Percentiles rank a stretch among this genome's conserved stretches.
phyloP scores from a whole-genome alignment of 37 sponge, comb jelly and placozoan species.

The Tethya wilhelma region DNA sequence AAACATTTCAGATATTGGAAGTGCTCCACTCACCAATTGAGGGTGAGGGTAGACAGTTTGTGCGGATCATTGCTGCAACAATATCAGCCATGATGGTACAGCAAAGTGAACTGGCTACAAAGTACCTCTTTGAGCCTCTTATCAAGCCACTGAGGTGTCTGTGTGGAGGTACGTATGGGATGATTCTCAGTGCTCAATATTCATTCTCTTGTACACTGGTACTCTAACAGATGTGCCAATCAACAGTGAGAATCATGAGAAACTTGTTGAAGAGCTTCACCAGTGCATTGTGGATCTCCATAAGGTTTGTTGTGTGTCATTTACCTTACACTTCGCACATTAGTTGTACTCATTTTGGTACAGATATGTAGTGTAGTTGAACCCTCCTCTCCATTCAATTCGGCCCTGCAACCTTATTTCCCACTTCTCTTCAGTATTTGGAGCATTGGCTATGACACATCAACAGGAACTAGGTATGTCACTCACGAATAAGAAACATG shows the following conservation, averaged over 20 bases:
- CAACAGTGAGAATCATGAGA: not conserved
- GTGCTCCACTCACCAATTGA: constrained; percentile 13
- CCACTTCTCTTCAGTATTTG: constrained; percentile 59
- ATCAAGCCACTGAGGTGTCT: constrained; percentile 7
- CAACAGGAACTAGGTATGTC: no score
- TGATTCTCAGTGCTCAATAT: not conserved
- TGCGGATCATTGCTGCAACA: constrained; percentile 48
- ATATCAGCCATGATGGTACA: constrained; percentile 43
- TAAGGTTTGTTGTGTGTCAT: not conserved
- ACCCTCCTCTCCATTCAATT: constrained; percentile 36
- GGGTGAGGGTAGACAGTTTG: constrained; percentile 12
- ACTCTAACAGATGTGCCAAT: not conserved
- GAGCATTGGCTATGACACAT: not conserved
- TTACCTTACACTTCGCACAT: not conserved
- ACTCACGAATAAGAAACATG: no score
- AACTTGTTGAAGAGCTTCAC: not conserved
- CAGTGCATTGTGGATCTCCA: constrained; percentile 20
- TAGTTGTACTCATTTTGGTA: not conserved
- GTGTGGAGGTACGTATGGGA: constrained; percentile 27
- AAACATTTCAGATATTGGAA: constrained; percentile 32
- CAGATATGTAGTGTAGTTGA: constrained; percentile 31
- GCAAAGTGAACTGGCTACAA: constrained; percentile 13
- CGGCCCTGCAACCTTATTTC: constrained; percentile 16
- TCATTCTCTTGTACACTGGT: not conserved
- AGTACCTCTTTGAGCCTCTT: constrained; percentile 39